A percentile compares a stretch with the other conserved stretches of the same genome.
Evolutionary conservation across 1,140 invertebrate species (phyloP).

Genomic region (Heliconius nattereri): DNA sequence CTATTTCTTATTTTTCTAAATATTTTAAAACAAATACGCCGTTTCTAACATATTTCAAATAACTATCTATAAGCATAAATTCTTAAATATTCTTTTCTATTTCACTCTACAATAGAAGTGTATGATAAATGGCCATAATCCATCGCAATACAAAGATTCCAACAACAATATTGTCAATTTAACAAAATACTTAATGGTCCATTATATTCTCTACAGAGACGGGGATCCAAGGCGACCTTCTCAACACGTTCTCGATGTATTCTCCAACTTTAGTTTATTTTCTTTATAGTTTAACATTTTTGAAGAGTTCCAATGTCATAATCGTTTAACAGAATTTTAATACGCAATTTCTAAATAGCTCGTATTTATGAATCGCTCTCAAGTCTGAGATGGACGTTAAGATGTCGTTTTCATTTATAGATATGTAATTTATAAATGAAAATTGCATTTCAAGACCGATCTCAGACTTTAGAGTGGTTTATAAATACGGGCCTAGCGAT

Average conservation of each 20-base stretch:
- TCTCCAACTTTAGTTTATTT: slow-evolving; percentile 34
- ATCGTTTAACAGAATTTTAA: background rate
- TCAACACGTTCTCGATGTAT: slow-evolving; percentile 29
- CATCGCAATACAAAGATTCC: slow-evolving; percentile 18
- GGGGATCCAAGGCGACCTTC: slow-evolving; percentile 15
- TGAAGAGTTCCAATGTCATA: background rate
- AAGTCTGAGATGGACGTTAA: too few relatives aligned
- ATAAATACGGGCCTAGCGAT: too few relatives aligned
- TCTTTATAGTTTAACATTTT: slow-evolving; percentile 16
- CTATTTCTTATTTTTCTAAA: too few relatives aligned
- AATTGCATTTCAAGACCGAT: too few relatives aligned
- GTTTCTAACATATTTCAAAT: background rate
- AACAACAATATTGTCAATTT: slow-evolving; percentile 41
- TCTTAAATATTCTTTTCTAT: background rate
- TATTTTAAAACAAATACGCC: too few relatives aligned
- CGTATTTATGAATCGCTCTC: too few relatives aligned
- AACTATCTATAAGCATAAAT: background rate
- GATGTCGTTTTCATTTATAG: too few relatives aligned
- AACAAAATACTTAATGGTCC: slow-evolving; percentile 36
- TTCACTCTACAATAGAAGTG: background rate
- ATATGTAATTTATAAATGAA: too few relatives aligned
- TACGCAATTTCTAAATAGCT: too few relatives aligned
- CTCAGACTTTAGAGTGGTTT: too few relatives aligned
- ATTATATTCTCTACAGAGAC: slow-evolving; percentile 29
- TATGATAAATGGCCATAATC: slow-evolving; percentile 27